Conservation (phyloP, 2,113 vertebrate species). For the Theristicus caerulescens region DNA sequence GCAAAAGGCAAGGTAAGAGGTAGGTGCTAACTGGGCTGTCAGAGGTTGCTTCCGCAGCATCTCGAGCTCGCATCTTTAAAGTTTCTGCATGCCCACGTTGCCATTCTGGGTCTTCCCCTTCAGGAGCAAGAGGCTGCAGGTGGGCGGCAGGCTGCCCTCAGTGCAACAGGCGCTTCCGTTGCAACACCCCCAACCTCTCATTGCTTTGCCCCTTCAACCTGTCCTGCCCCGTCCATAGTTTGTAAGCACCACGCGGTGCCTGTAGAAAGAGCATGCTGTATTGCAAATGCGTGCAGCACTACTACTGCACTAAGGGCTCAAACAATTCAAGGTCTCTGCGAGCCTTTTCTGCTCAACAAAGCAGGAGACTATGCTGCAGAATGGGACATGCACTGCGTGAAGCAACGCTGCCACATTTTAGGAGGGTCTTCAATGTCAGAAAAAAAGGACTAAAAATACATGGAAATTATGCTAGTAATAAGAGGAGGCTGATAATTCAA, state of each 20-base stretch:
- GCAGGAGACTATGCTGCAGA: background rate
- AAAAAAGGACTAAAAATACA: fast-evolving
- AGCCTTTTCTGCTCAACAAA: background rate
- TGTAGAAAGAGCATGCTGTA: fast-evolving
- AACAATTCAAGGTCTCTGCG: background rate
- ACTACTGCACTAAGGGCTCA: fast-evolving
- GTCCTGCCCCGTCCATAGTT: fast-evolving
- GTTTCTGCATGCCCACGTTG: fast-evolving
- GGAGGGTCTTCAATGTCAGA: background rate
- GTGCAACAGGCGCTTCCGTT: fast-evolving
- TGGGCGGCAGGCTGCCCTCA: background rate
- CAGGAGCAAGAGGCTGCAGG: background rate
- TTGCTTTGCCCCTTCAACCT: fast-evolving
- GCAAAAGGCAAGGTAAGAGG: background rate
- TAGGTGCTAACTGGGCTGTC: fast-evolving
- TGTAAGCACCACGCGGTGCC: fast-evolving
- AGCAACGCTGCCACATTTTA: background rate
- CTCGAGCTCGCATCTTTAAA: background rate
- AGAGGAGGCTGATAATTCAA: background rate
- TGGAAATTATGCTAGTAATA: background rate
- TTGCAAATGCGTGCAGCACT: fast-evolving
- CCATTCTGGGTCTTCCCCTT: fast-evolving
- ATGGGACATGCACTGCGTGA: fast-evolving
- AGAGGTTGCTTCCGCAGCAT: fast-evolving
- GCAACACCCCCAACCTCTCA: fast-evolving